Evolutionary conservation across 2,113 vertebrate species (phyloP).

Genomic region (Galeopterus variegatus): DNA sequence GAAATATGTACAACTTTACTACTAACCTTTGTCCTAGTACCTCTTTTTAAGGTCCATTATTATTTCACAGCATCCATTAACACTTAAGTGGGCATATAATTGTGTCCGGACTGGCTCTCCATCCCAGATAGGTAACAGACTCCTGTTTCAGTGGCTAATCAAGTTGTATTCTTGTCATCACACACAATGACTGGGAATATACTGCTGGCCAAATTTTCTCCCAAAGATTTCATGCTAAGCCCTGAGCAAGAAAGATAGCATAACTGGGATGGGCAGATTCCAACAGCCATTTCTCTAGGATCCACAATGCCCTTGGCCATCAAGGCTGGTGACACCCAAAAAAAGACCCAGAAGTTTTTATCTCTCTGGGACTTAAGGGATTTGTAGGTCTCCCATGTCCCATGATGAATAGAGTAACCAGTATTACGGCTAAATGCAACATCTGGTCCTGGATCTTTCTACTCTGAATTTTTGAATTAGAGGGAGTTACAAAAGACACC

Average conservation of each 20-base stretch:
- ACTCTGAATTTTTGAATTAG: slow-evolving; percentile 41
- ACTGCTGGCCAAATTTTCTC: not conserved
- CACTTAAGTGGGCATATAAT: not conserved
- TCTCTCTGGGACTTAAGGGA: not conserved
- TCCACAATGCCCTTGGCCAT: not conserved
- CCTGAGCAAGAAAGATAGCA: not conserved
- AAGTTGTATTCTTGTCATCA: not conserved
- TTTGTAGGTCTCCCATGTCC: not conserved
- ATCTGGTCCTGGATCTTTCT: not conserved
- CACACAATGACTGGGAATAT: not conserved
- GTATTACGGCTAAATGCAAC: not conserved
- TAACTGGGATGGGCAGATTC: slow-evolving; percentile 3
- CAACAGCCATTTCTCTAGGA: not conserved
- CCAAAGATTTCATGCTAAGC: not conserved
- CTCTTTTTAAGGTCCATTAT: not conserved
- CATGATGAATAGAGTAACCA: slow-evolving; percentile 20
- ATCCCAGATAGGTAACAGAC: not conserved
- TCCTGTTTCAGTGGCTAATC: not conserved
- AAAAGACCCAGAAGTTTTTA: not conserved
- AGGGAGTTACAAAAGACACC: not conserved
- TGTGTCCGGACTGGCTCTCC: not conserved
- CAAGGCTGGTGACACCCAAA: slow-evolving; percentile 2
- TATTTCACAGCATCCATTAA: slow-evolving; percentile 47
- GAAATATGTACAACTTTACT: slow-evolving; percentile 14
- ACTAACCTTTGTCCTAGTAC: not conserved